A percentile compares a stretch with the other conserved stretches of the same genome.
These are phyloP conservation scores for Aphis gossypii DNA, from an alignment of 1,140 invertebrate genomes.

Conservation along the genomic window DNA sequence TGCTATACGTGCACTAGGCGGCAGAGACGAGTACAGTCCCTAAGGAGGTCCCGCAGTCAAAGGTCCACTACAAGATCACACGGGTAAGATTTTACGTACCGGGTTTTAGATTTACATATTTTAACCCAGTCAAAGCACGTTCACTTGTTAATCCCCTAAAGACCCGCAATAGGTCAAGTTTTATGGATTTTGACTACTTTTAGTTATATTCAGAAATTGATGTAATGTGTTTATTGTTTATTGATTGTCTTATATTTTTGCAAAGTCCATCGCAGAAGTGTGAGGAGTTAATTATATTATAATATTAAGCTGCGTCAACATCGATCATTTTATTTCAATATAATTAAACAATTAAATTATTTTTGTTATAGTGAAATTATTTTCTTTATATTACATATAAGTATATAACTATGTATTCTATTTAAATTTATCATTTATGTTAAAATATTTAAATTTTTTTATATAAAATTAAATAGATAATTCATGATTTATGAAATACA, in stretches of 20 bases:
- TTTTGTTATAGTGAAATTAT: not conserved
- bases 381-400: not conserved
- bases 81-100: constrained; percentile 59
- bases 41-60: constrained; percentile 61
- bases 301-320: not conserved
- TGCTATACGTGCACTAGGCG: constrained; percentile 86
- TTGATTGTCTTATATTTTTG: not conserved
- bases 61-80: constrained; percentile 60
- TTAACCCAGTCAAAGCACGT: not conserved
- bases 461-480: not conserved
- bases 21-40: constrained; percentile 67
- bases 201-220: not conserved
- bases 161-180: not conserved
- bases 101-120: not conserved
- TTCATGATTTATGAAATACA: too few relatives aligned
- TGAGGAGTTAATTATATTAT: not conserved
- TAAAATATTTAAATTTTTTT: not conserved
- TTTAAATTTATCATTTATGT: not conserved
- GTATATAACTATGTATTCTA: not conserved
- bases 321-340: not conserved
- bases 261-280: not conserved
- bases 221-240: not conserved
- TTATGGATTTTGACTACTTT: not conserved
- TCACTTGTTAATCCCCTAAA: not conserved
- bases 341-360: not conserved